phyloP scores from a whole-genome alignment of 2,888 invertebrate genomes.

The Idaea biselata region DNA sequence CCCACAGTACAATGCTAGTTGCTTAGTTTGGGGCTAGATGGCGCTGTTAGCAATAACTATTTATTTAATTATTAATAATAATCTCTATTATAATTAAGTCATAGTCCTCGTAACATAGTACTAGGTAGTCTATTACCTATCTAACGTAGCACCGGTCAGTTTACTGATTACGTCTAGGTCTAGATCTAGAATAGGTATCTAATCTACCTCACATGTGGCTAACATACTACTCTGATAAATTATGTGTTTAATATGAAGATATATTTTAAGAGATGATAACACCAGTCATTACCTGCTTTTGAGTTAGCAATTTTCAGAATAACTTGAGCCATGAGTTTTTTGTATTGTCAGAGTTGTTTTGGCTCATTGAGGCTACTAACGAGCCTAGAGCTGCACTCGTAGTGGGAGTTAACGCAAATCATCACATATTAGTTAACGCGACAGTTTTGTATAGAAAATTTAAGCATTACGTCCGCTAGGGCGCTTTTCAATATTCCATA shows the following conservation, averaged over 20 bases:
- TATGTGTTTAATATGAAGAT: slow-evolving; percentile 7
- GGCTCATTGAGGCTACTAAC: too few relatives aligned
- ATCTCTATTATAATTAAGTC: not conserved
- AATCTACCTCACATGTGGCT: slow-evolving; percentile 18
- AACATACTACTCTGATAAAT: slow-evolving; percentile 12
- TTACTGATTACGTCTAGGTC: slow-evolving; percentile 42
- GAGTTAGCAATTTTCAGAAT: not conserved
- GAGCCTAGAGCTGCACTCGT: too few relatives aligned
- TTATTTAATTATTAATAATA: too few relatives aligned
- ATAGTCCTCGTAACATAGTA: not conserved
- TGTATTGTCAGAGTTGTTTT: too few relatives aligned
- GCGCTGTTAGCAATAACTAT: too few relatives aligned
- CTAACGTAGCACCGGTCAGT: slow-evolving; percentile 10
- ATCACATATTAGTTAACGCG: too few relatives aligned
- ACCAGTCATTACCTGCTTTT: not conserved
- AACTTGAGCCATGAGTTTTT: not conserved
- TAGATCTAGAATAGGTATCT: slow-evolving; percentile 36
- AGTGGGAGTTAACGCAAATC: too few relatives aligned
- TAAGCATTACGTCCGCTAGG: too few relatives aligned
- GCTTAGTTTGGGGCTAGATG: not conserved
- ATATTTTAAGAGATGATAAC: slow-evolving; percentile 15
- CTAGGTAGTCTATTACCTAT: not conserved
- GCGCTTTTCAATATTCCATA: too few relatives aligned
- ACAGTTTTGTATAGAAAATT: too few relatives aligned
- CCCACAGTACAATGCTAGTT: too few relatives aligned